phyloP scores from a whole-genome alignment of 2,797 vertebrate genomes.

The Staurois parvus region DNA sequence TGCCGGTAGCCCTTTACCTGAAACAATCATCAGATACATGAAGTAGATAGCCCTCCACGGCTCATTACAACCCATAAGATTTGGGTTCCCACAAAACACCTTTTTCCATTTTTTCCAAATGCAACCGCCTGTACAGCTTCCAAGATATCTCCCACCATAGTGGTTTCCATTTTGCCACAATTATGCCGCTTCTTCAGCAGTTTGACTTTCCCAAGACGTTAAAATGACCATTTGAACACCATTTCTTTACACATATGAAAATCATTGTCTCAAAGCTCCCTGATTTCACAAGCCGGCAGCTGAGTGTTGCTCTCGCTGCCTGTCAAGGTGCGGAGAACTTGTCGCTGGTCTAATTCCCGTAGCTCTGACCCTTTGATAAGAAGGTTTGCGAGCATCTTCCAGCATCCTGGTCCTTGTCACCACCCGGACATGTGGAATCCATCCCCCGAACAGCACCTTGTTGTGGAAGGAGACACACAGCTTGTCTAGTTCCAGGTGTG shows the following conservation, averaged over 20 bases:
- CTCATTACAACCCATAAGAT: background rate
- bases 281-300: background rate
- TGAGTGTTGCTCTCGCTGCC: constrained; percentile 20
- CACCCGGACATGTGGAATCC: constrained; percentile 44
- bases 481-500: constrained; percentile 1
- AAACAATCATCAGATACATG: too few species aligned
- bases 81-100: background rate
- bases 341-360: background rate
- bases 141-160: background rate
- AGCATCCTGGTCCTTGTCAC: constrained; percentile 9
- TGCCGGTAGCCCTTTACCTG: too few species aligned
- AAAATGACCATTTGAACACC: background rate
- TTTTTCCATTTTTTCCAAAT: background rate
- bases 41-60: background rate
- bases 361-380: constrained; percentile 28
- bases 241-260: background rate
- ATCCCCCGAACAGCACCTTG: constrained; percentile 11
- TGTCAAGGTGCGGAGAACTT: constrained; percentile 2
- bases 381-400: background rate
- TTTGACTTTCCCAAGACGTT: background rate
- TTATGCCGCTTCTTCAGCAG: background rate
- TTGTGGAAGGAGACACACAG: background rate
- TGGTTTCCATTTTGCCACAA: background rate
- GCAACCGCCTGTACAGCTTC: too few species aligned
- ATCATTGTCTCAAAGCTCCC: background rate